Evolutionary conservation across 2,888 invertebrate species (phyloP), one percentile per base, ranked within the genome.

Genomic region (Marasmarcha lunaedactyla): DNA sequence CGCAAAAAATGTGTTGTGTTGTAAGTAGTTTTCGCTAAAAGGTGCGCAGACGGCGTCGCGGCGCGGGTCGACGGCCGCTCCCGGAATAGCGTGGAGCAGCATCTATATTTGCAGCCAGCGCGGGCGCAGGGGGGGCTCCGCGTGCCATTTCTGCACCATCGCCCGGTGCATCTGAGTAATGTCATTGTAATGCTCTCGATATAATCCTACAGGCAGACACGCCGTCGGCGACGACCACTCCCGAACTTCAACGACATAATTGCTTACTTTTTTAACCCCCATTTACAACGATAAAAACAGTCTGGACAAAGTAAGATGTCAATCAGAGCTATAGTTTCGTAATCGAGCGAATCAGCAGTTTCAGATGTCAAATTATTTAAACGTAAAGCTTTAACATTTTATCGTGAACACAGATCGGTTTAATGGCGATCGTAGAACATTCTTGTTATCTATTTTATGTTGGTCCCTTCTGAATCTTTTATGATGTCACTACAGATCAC

Each of bases 111-210:
- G 81, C 81, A 72, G 74, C 73, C 68, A 9, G 57, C 52, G 53
- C 58, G 54, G 66, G 64, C 72, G 64, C 72, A 60, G 68, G 60
- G 54, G 64, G 70, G 65, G 70, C 52, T 45, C 62, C 70, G 78
- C 81, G 79, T 78, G 81, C 79, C 81, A 79, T 79, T 79, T 81
- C 74, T 79, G 79, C 81, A 78, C 63, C 76, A 74, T 57, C 68
- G 77, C 72, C 76, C 79, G 71, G 77, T 79, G 81, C 81, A 81
- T 79, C 78, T 81, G 81, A 83, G 74, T 81, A 83, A 83, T 83
- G 74, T 63, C 77, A 78, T 78, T 79, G 77, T 78, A 81, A 81
- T 79, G 77, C 69, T 73, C 78, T 72, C 70, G 63, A 79, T 81
- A 76, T 78, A 81, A 66, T 61, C 66, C 65, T 63, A 57, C 58